A percentile compares a stretch with the other conserved stretches of the same genome.
phyloP scores from a whole-genome alignment of 2,113 vertebrate genomes.

The Leptosomus discolor region DNA sequence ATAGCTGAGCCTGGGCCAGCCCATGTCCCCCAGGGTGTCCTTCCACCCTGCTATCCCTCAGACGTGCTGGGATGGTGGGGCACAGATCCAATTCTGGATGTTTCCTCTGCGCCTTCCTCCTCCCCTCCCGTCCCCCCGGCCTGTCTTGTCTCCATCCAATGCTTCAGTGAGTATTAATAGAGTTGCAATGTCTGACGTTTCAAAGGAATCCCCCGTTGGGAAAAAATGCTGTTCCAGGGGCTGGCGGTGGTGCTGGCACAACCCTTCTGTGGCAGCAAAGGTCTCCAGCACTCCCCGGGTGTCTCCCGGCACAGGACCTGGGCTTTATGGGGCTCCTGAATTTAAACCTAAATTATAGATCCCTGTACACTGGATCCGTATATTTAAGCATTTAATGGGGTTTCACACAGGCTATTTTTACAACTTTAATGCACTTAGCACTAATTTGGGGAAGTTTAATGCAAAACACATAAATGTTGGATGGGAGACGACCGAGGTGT shows the following conservation, averaged over 20 bases:
- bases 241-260: neutral
- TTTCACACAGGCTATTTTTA: slow-evolving; percentile 52
- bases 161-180: slow-evolving; percentile 45
- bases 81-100: neutral
- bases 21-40: neutral
- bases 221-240: neutral
- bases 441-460: slow-evolving; percentile 69
- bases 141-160: slow-evolving; percentile 58
- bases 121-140: neutral
- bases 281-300: neutral
- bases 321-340: neutral
- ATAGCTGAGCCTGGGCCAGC: neutral
- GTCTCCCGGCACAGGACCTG: neutral
- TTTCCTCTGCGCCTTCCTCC: neutral
- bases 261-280: neutral
- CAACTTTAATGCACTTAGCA: slow-evolving; percentile 69
- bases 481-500: slow-evolving; percentile 65
- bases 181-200: slow-evolving; percentile 29
- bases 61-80: neutral
- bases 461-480: slow-evolving; percentile 66
- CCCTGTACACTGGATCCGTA: slow-evolving; percentile 7
- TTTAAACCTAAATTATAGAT: slow-evolving; percentile 1
- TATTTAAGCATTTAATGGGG: slow-evolving; percentile 45
- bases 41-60: neutral
- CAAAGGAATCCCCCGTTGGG: slow-evolving; percentile 39